Evolutionary conservation across 2,888 invertebrate genomes (phyloP).

Genomic region (Cantharis flavilabris): DNA sequence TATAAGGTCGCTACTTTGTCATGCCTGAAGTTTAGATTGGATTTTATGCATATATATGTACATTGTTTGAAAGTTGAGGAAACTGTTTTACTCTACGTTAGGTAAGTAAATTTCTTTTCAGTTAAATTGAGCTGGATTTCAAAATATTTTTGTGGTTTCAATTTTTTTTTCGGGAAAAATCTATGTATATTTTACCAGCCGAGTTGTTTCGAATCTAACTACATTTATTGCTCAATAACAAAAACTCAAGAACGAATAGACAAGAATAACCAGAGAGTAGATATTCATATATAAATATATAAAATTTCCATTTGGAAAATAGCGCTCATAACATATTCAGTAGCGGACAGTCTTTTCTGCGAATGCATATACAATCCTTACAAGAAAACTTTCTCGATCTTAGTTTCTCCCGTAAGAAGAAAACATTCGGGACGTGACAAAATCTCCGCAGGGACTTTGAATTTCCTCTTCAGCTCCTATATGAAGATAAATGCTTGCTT

Average conservation of each 20-base stretch:
- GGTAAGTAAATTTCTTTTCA: background rate
- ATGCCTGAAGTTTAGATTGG: slow-evolving; percentile 58
- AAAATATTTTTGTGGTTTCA: background rate
- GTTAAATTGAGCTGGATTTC: slow-evolving; percentile 8
- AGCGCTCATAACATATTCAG: slow-evolving; percentile 54
- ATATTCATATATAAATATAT: slow-evolving; percentile 54
- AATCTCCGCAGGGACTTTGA: slow-evolving; percentile 56
- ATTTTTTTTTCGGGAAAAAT: background rate
- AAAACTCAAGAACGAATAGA: slow-evolving; percentile 22
- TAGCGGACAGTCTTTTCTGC: slow-evolving; percentile 50
- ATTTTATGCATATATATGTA: slow-evolving; percentile 54
- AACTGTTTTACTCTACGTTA: background rate
- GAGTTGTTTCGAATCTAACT: background rate
- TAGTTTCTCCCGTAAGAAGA: slow-evolving; percentile 42
- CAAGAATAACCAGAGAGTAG: slow-evolving; percentile 27
- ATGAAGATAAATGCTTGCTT: slow-evolving; percentile 24
- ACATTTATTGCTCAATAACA: slow-evolving; percentile 15
- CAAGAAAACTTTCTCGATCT: slow-evolving; percentile 29
- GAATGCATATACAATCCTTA: slow-evolving; percentile 40
- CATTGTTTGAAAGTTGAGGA: slow-evolving; percentile 30
- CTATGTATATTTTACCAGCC: background rate
- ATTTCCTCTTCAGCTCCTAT: slow-evolving; percentile 5
- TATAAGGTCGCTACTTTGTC: slow-evolving; percentile 57
- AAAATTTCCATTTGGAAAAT: slow-evolving; percentile 57
- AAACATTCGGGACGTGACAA: slow-evolving; percentile 55